phyloP scores from a whole-genome alignment of 2,113 vertebrate species.

The Murina feae region DNA sequence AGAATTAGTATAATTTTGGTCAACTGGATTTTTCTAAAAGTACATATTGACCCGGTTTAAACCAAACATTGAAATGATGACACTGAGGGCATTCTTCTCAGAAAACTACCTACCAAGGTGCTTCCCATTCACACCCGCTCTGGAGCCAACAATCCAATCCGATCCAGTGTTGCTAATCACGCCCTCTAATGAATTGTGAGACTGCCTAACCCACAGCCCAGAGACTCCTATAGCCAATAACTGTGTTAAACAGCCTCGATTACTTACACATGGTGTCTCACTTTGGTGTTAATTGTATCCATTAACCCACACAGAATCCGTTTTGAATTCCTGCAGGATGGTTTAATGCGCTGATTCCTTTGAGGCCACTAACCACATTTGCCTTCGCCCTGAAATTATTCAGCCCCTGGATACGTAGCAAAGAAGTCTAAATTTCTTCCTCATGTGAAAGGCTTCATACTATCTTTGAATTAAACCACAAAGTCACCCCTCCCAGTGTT shows the following conservation, averaged over 20 bases:
- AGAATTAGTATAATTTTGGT: not conserved
- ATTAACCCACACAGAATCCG: slow-evolving; percentile 31
- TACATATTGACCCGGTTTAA: not conserved
- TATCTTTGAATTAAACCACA: not conserved
- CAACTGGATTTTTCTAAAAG: not conserved
- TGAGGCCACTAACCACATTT: not conserved
- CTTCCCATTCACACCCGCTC: not conserved
- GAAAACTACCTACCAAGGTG: not conserved
- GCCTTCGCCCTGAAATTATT: not conserved
- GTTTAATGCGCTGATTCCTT: not conserved
- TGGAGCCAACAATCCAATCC: not conserved
- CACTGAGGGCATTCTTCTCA: not conserved
- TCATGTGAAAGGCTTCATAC: not conserved
- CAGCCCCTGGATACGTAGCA: not conserved
- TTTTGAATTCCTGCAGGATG: slow-evolving; percentile 6
- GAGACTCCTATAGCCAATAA: slow-evolving; percentile 25
- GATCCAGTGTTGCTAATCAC: slow-evolving; percentile 42
- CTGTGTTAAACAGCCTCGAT: slow-evolving; percentile 9
- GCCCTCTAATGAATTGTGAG: slow-evolving; percentile 37
- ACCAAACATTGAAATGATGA: not conserved
- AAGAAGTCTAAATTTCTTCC: not conserved
- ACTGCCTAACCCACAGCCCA: not conserved
- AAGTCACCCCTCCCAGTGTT: not conserved
- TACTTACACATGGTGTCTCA: slow-evolving; percentile 41
- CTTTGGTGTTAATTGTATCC: slow-evolving; percentile 48